Percentiles rank a stretch among this genome's conserved stretches.
Evolutionary conservation across 2,113 vertebrate species (phyloP).

Genomic region (Aleadryas rufinucha): DNA sequence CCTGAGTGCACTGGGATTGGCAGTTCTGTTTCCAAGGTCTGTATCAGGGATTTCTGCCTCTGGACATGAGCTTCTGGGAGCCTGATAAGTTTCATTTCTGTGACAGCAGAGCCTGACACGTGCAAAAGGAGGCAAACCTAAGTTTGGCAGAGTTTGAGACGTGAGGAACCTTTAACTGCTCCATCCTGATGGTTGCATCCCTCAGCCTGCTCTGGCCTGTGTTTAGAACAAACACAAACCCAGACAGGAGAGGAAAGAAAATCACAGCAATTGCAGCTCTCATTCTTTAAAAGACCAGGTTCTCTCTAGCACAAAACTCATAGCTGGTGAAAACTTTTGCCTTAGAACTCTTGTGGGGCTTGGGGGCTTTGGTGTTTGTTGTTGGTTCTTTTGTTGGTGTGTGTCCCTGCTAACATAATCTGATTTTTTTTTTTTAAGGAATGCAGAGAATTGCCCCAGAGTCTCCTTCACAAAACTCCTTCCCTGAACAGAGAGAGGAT

Average conservation of each 20-base stretch:
- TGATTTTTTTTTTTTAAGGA: background rate
- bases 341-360: rapidly evolving
- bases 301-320: background rate
- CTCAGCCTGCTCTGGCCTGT: background rate
- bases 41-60: background rate
- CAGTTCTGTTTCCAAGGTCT: background rate
- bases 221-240: background rate
- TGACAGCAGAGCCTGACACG: background rate
- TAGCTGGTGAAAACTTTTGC: background rate
- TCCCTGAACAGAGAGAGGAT: constrained; percentile 71
- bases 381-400: background rate
- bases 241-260: background rate
- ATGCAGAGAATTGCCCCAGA: constrained; percentile 5
- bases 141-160: background rate
- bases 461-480: constrained; percentile 51
- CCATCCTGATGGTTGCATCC: background rate
- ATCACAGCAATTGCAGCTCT: background rate
- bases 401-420: background rate
- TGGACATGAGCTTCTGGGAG: background rate
- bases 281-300: background rate
- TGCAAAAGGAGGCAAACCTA: background rate
- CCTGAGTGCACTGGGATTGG: background rate
- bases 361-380: background rate
- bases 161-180: background rate
- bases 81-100: background rate